Percentiles rank a stretch among this genome's conserved stretches.
phyloP scores from a whole-genome alignment of 2,888 invertebrate genomes.

The Eilema caniola region DNA sequence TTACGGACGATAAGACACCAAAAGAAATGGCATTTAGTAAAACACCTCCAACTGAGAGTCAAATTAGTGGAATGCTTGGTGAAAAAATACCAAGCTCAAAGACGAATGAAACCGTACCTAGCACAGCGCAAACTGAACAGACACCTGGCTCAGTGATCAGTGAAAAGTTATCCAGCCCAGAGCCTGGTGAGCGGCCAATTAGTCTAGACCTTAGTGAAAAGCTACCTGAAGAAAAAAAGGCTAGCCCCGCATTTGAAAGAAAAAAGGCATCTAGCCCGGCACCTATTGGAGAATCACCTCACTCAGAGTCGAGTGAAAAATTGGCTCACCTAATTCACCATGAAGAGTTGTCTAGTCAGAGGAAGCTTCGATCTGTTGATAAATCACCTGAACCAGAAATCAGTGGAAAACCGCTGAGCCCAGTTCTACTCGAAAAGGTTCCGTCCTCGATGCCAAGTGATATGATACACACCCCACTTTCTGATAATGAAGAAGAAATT shows the following conservation, averaged over 20 bases:
- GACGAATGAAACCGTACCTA: too few species aligned
- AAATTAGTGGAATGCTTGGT: too few species aligned
- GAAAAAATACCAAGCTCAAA: too few species aligned
- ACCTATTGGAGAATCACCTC: conserved; percentile 11
- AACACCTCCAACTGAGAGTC: too few species aligned
- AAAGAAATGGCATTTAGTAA: too few species aligned
- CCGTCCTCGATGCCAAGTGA: neutral
- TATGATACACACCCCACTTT: neutral
- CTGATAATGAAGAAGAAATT: conserved; percentile 7
- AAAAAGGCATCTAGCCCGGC: conserved; percentile 15
- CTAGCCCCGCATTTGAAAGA: conserved; percentile 25
- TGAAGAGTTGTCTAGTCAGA: conserved; percentile 6
- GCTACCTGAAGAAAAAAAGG: conserved; percentile 17
- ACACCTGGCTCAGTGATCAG: conserved; percentile 15
- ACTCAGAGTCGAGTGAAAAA: conserved; percentile 14
- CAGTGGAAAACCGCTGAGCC: conserved; percentile 20
- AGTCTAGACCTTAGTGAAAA: conserved; percentile 18
- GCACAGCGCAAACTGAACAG: conserved; percentile 11
- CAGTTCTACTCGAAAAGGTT: conserved; percentile 3
- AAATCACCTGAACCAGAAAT: neutral
- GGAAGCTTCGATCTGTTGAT: neutral
- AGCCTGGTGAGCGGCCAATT: conserved; percentile 13
- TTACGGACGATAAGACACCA: too few species aligned
- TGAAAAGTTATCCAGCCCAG: conserved; percentile 12
- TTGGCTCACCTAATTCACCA: conserved; percentile 13